These are phyloP conservation scores for Thymelicus lineola DNA, from an alignment of 2,888 invertebrate genomes.

Conservation along the genomic window DNA sequence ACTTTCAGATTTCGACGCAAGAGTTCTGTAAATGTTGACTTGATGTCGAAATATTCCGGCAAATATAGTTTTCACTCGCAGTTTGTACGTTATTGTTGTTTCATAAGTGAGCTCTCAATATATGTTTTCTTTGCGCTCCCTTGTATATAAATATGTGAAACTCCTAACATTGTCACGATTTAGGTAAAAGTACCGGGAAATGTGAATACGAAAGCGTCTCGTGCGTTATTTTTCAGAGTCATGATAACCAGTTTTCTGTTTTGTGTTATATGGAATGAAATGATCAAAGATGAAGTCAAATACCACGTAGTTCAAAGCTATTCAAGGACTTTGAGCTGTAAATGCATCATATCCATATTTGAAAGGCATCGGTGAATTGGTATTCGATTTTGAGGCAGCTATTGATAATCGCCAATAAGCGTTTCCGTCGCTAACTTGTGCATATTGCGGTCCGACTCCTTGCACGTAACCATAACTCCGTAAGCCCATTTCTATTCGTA, in stretches of 20 bases:
- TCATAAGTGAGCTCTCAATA: constrained; percentile 12
- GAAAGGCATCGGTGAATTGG: constrained; percentile 14
- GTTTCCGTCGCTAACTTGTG: constrained; percentile 9
- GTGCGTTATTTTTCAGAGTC: background rate
- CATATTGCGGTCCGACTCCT: constrained; percentile 17
- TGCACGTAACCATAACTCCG: background rate
- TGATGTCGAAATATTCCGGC: constrained; percentile 21
- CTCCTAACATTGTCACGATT: constrained; percentile 21
- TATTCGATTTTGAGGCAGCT: constrained; percentile 17
- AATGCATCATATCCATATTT: constrained; percentile 17
- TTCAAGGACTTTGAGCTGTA: constrained; percentile 9
- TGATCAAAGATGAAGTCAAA: no score
- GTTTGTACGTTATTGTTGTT: constrained; percentile 25
- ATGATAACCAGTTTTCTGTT: background rate
- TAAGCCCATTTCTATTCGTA: background rate
- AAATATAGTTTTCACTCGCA: constrained; percentile 24
- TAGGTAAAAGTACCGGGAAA: constrained; percentile 8
- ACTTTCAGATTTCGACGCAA: constrained; percentile 28
- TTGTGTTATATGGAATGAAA: background rate
- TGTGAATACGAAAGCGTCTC: background rate
- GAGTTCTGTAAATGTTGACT: constrained; percentile 36
- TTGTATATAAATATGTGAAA: constrained; percentile 21
- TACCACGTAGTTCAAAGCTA: background rate
- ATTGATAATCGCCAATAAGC: constrained; percentile 31
- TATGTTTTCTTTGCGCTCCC: constrained; percentile 17